Evolutionary conservation across 2,113 vertebrate species (phyloP).

Genomic region (Merops nubicus): DNA sequence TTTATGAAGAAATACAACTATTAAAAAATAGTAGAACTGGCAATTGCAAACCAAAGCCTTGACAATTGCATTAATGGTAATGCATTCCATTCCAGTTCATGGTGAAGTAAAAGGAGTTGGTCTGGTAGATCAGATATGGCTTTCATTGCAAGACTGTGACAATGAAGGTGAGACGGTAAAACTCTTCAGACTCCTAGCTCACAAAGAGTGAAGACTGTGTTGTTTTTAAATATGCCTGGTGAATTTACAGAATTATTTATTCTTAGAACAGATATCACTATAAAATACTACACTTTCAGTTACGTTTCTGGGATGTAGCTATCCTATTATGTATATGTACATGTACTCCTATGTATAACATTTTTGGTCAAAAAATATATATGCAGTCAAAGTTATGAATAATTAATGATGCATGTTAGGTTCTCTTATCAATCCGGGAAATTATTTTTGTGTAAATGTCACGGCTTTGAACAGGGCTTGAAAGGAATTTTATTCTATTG

Average conservation of each 20-base stretch:
- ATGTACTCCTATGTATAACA: not conserved
- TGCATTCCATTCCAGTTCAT: slow-evolving; percentile 69
- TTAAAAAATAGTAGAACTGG: not conserved
- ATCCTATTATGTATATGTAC: not conserved
- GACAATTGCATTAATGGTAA: slow-evolving; percentile 50
- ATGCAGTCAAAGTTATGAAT: not conserved
- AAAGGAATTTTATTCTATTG: not conserved
- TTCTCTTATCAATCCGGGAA: not conserved
- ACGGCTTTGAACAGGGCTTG: not conserved
- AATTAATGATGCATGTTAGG: not conserved
- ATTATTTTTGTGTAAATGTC: not conserved
- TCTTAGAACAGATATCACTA: not conserved
- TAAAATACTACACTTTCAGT: not conserved
- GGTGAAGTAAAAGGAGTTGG: slow-evolving; percentile 70
- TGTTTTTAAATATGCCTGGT: not conserved
- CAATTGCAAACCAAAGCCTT: not conserved
- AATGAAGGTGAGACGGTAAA: slow-evolving; percentile 66
- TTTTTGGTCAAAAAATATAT: not conserved
- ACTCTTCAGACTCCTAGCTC: slow-evolving; percentile 36
- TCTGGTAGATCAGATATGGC: slow-evolving; percentile 72
- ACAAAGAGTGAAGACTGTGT: not conserved
- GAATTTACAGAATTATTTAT: not conserved
- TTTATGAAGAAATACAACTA: not conserved
- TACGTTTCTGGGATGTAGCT: not conserved
- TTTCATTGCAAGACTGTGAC: slow-evolving; percentile 68